Conservation (phyloP, 2,888 invertebrate genomes). For the Apodemia zela region DNA sequence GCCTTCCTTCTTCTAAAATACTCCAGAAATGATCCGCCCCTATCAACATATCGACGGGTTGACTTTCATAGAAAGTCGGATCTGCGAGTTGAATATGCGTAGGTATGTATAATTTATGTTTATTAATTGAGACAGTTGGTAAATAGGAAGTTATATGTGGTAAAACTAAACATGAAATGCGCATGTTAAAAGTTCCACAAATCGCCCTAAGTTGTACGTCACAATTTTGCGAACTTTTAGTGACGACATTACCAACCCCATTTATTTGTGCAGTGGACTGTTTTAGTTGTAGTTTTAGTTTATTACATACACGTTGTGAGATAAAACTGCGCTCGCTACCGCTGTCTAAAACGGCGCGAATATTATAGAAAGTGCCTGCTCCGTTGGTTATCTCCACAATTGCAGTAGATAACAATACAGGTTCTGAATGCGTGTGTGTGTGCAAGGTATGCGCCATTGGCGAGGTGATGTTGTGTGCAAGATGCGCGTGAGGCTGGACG, state of each 20-base stretch:
- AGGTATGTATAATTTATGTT: conserved; percentile 21
- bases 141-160: conserved; percentile 24
- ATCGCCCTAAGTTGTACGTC: not conserved
- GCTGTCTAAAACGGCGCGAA: conserved; percentile 18
- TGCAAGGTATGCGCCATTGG: not conserved
- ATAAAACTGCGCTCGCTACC: conserved; percentile 19
- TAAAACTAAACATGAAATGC: conserved; percentile 23
- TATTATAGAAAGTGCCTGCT: not conserved
- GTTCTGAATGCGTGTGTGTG: conserved; percentile 1
- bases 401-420: conserved; percentile 17
- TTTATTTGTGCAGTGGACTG: conserved; percentile 12
- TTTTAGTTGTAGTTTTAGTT: conserved; percentile 1
- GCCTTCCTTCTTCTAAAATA: conserved; percentile 16
- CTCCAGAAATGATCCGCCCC: conserved; percentile 30
- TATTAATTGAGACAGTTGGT: conserved; percentile 17
- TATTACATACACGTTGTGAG: conserved; percentile 10
- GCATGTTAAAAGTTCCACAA: not conserved
- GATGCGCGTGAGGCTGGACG: not conserved
- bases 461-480: not conserved
- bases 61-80: conserved; percentile 19
- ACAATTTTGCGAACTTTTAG: not conserved
- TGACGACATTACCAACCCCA: not conserved
- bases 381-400: conserved; percentile 11
- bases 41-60: conserved; percentile 22
- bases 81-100: conserved; percentile 26